Evolutionary conservation across 1,140 invertebrate genomes (phyloP).

Genomic region (Cardiocondyla obscurior): DNA sequence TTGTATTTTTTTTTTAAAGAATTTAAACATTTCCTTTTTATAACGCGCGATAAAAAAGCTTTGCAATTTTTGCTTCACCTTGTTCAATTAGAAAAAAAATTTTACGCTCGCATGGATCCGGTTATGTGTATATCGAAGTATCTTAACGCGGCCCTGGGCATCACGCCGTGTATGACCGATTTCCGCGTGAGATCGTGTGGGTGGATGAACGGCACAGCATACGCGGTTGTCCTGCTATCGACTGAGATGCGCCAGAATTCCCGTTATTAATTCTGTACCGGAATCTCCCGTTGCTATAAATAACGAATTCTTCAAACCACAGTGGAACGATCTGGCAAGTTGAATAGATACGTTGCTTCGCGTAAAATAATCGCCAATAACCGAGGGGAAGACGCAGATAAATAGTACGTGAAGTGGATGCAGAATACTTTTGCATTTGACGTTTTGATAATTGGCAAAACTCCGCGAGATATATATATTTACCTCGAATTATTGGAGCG

Average conservation of each 20-base stretch:
- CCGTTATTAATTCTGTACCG: slow-evolving; percentile 41
- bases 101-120: neutral
- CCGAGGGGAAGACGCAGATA: neutral
- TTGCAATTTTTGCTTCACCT: neutral
- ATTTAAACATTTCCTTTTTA: neutral
- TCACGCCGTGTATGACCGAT: neutral
- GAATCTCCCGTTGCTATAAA: slow-evolving; percentile 45
- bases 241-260: slow-evolving; percentile 32
- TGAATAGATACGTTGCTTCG: neutral
- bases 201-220: slow-evolving; percentile 15
- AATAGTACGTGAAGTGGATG: neutral
- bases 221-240: slow-evolving; percentile 15
- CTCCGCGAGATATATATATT: neutral
- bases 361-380: neutral
- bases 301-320: slow-evolving; percentile 42
- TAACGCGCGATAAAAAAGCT: neutral
- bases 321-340: neutral
- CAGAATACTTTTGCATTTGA: neutral
- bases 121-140: neutral
- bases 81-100: neutral
- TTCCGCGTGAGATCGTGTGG: neutral
- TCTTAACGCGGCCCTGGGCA: neutral
- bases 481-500: neutral
- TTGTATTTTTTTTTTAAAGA: neutral
- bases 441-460: neutral